Evolutionary conservation across 2,888 invertebrate species (phyloP), one percentile per base, ranked within the genome.

Genomic region (Dryadula phaetusa): DNA sequence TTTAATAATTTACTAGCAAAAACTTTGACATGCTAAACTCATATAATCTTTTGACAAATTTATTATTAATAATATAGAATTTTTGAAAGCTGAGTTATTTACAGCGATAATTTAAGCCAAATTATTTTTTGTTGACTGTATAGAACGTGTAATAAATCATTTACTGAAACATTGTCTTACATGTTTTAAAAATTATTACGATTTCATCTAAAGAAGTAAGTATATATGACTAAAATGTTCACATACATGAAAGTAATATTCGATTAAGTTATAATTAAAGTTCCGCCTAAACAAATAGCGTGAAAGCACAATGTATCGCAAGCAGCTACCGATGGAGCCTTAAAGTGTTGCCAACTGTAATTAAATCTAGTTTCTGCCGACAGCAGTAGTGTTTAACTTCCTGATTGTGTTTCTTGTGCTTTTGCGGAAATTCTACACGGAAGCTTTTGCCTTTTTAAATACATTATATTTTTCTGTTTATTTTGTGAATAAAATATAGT

Each of bases 261-360:
- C 5, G 16, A 42, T 3, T 49, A 28, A 49, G 3, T 28, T 49
- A 49, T 16, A 28, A 8, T 7, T 4, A 16, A 25, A 28, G 0
- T 28, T 28, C 0, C 1, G 25, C 49, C n/a, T 12, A 47, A 49
- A 14, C n/a, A 6, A 28, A 62, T 22, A 42, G 12, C n/a, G 22
- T 32, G 18, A 40, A 54, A 32, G 22, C 32, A 25, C 53, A 42
- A 63, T 64, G 44, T 58, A 34, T 40, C 28, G 64, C n/a, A 37
- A 46, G 62, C 34, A 47, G 47, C 46, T 68, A 54, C 53, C 42
- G 60, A 44, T 54, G 22, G 5, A 64, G 56, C 47, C 47, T 25
- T 49, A 58, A 71, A 77, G 73, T 75, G 72, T 75, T 73, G 70
- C 69, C 71, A 44, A 74, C 70, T 77, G 74, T 78, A 79, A 81